These are phyloP conservation scores for Eulithis testata DNA, from an alignment of 2,888 invertebrate species.

Conservation along the genomic window DNA sequence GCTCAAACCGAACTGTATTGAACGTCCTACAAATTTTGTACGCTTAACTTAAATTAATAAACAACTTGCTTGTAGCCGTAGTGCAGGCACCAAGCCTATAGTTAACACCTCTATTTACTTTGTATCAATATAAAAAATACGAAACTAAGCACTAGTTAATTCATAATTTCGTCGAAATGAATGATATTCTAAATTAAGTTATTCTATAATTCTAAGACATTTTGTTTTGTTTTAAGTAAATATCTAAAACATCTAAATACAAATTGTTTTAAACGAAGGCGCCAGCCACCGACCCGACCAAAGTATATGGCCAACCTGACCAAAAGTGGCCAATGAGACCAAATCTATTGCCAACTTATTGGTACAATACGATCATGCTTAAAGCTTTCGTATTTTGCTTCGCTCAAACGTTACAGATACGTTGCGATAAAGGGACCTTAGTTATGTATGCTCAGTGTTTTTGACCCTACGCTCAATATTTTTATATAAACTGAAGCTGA, in stretches of 20 bases:
- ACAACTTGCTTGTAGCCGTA: constrained; percentile 6
- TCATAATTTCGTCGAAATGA: background rate
- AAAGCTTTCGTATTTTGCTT: background rate
- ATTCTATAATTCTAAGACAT: constrained; percentile 2
- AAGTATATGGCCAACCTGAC: constrained; percentile 25
- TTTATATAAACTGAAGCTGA: background rate
- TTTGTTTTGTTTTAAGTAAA: background rate
- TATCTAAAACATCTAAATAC: background rate
- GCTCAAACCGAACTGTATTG: constrained; percentile 29
- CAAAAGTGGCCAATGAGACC: constrained; percentile 25
- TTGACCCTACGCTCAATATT: background rate
- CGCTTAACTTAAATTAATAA: constrained; percentile 1
- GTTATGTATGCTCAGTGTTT: too few relatives aligned
- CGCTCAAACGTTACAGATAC: too few relatives aligned
- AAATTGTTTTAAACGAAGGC: constrained; percentile 6
- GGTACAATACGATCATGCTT: background rate
- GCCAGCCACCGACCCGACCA: constrained; percentile 23
- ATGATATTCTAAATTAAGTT: background rate
- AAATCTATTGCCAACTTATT: constrained; percentile 17
- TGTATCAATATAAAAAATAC: constrained; percentile 3
- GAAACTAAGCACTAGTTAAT: background rate
- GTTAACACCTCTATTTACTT: background rate
- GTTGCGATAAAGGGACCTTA: too few relatives aligned
- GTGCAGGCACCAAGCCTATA: background rate
- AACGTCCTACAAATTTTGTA: constrained; percentile 13